Percentiles rank a stretch among this genome's conserved stretches.
phyloP scores from a whole-genome alignment of 2,888 invertebrate species.

The Invenusta paracnida region DNA sequence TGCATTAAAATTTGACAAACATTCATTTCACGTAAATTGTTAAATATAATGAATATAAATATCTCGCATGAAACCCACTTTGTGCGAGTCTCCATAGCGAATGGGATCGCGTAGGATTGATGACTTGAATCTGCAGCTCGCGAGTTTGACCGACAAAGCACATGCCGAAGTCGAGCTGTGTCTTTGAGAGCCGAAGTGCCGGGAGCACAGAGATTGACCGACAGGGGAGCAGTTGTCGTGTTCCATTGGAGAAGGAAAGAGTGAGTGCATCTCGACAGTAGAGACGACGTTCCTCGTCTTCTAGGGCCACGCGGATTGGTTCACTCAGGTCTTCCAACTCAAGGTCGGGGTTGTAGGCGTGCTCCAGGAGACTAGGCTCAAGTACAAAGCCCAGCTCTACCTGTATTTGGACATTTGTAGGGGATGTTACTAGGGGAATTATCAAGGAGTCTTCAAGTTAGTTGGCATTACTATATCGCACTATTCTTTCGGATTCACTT shows the following conservation, averaged over 20 bases:
- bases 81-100: conserved; percentile 51
- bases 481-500: too few relatives aligned
- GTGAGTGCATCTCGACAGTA: not conserved
- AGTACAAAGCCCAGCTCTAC: not conserved
- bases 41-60: too few relatives aligned
- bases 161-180: conserved; percentile 55
- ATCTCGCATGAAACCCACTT: too few relatives aligned
- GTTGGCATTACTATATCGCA: too few relatives aligned
- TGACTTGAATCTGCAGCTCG: conserved; percentile 50
- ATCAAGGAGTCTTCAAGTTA: too few relatives aligned
- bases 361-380: not conserved
- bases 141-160: conserved; percentile 57
- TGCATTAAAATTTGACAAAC: too few relatives aligned
- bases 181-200: conserved; percentile 51
- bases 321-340: too few relatives aligned
- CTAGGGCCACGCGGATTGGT: not conserved
- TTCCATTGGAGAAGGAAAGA: not conserved
- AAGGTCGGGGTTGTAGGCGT: too few relatives aligned
- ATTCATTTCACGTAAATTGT: too few relatives aligned
- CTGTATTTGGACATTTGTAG: too few relatives aligned
- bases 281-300: not conserved
- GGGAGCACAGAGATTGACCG: conserved; percentile 54
- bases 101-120: conserved; percentile 7
- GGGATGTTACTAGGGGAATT: too few relatives aligned
- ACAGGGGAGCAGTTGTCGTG: conserved; percentile 51